Evolutionary conservation across 2,113 vertebrate species (phyloP).

Genomic region (Henicopernis longicauda): DNA sequence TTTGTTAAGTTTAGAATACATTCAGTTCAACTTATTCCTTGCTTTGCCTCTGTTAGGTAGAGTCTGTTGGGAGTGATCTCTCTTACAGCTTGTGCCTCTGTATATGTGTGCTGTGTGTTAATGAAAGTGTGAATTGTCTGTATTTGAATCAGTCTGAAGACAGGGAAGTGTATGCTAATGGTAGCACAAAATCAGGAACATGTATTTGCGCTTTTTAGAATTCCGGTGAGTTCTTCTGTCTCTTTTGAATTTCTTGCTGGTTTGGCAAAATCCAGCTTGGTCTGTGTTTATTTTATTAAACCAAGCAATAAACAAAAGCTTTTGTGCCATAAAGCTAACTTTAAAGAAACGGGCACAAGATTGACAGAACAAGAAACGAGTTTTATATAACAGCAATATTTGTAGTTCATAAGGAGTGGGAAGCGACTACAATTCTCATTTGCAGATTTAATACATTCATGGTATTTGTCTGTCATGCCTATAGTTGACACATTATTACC

Average conservation of each 20-base stretch:
- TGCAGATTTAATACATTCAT: background rate
- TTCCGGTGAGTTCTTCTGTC: background rate
- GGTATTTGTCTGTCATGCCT: background rate
- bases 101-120: rapidly evolving
- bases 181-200: background rate
- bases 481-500: background rate
- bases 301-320: background rate
- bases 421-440: background rate
- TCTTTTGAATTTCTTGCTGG: background rate
- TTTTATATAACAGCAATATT: rapidly evolving
- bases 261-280: background rate
- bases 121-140: background rate
- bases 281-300: background rate
- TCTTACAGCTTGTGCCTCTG: rapidly evolving
- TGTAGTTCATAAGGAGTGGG: background rate
- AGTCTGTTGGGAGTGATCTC: background rate
- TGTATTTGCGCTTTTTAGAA: background rate
- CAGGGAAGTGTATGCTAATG: too few relatives aligned
- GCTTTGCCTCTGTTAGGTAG: background rate
- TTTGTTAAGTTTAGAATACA: background rate
- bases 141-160: background rate
- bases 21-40: background rate
- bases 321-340: background rate
- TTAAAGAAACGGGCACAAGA: background rate
- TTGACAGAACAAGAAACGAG: background rate